Percentiles rank a stretch among this genome's conserved stretches.
phyloP scores from a whole-genome alignment of 2,888 invertebrate genomes.

The Chymomyza fuscimana region DNA sequence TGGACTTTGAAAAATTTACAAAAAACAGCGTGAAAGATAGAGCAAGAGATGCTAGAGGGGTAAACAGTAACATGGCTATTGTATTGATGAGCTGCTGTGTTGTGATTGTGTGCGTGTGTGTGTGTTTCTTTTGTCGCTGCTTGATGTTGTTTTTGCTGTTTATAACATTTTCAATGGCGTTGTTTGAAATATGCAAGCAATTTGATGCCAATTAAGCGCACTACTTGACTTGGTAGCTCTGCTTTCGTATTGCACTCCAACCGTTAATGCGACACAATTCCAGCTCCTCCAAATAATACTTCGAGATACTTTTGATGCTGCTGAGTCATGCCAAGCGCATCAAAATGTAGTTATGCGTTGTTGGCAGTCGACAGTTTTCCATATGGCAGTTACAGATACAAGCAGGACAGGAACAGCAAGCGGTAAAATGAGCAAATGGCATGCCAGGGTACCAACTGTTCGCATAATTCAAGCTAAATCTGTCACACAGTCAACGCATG shows the following conservation, averaged over 20 bases:
- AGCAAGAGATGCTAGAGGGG: not conserved
- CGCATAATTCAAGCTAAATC: conserved; percentile 26
- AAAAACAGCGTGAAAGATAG: conserved; percentile 8
- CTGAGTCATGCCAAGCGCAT: conserved; percentile 3
- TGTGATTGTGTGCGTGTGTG: not conserved
- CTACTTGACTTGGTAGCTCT: not conserved
- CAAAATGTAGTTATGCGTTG: conserved; percentile 3
- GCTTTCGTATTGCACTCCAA: not conserved
- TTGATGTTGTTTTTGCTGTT: conserved; percentile 30
- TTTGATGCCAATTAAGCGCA: conserved; percentile 71
- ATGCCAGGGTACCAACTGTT: not conserved
- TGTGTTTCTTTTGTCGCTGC: not conserved
- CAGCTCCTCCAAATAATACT: not conserved
- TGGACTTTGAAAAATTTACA: conserved; percentile 68
- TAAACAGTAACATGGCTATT: conserved; percentile 43
- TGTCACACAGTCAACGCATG: conserved; percentile 12
- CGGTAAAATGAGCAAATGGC: conserved; percentile 5
- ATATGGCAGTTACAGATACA: conserved; percentile 6
- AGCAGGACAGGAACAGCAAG: not conserved
- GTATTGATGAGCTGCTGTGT: conserved; percentile 59
- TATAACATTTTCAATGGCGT: not conserved
- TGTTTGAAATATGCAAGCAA: conserved; percentile 68
- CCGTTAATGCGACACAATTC: not conserved
- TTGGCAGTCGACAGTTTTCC: not conserved
- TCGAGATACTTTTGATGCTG: not conserved